Evolutionary conservation across 2,888 invertebrate genomes (phyloP).

Genomic region (Drosophila rubida): DNA sequence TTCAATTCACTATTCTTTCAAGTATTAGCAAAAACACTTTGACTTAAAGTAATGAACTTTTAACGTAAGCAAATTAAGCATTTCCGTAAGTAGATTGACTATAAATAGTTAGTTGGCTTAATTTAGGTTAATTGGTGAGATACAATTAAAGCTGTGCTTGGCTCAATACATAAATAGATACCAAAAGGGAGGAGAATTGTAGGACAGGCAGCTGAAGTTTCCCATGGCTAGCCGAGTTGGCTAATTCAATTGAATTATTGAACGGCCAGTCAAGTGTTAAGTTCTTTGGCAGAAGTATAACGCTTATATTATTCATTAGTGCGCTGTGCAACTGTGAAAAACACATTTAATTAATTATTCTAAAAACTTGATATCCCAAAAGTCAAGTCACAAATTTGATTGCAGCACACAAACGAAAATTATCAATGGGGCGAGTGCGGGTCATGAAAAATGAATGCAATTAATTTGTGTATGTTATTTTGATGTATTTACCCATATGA

Average conservation of each 20-base stretch:
- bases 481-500: slow-evolving; percentile 12
- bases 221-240: slow-evolving; percentile 7
- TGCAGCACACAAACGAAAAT: slow-evolving; percentile 8
- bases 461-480: slow-evolving; percentile 30
- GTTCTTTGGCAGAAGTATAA: background rate
- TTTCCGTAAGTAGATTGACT: background rate
- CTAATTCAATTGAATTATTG: slow-evolving; percentile 9
- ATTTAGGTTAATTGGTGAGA: slow-evolving; percentile 3
- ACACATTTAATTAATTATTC: slow-evolving; percentile 6
- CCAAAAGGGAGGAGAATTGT: background rate
- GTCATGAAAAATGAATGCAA: slow-evolving; percentile 28
- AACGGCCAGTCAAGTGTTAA: background rate
- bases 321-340: background rate
- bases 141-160: background rate
- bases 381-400: slow-evolving; percentile 20
- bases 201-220: slow-evolving; percentile 16
- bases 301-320: background rate
- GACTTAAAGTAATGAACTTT: background rate
- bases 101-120: background rate
- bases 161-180: background rate
- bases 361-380: background rate
- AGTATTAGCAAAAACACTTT: background rate
- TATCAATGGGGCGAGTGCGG: background rate
- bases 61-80: background rate
- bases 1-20: slow-evolving; percentile 1